These are phyloP conservation scores for Dyspetes luteomarginatus DNA, from an alignment of 2,888 invertebrate genomes.

Conservation along the genomic window DNA sequence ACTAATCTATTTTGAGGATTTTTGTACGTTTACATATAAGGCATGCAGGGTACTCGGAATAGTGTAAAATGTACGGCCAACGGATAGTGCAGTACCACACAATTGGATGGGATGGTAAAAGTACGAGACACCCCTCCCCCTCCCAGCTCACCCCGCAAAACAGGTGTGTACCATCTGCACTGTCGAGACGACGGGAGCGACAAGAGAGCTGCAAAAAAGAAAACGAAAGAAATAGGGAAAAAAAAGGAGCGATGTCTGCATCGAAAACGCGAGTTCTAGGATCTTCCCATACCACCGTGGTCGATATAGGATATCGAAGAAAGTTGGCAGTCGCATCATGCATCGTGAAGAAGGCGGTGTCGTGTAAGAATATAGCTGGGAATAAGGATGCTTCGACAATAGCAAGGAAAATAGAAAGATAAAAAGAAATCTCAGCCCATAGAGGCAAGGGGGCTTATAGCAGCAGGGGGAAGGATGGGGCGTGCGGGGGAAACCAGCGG, in stretches of 20 bases:
- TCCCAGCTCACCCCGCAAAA: neutral
- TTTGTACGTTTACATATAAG: too few relatives aligned
- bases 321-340: slow-evolving; percentile 58
- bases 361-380: slow-evolving; percentile 32
- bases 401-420: slow-evolving; percentile 12
- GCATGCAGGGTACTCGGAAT: too few relatives aligned
- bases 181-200: slow-evolving; percentile 27
- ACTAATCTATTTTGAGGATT: too few relatives aligned
- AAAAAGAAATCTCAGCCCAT: slow-evolving; percentile 7
- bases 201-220: neutral
- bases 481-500: slow-evolving; percentile 15
- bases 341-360: slow-evolving; percentile 25
- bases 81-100: neutral
- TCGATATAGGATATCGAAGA: slow-evolving; percentile 56
- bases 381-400: slow-evolving; percentile 40
- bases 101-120: slow-evolving; percentile 43
- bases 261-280: slow-evolving; percentile 48
- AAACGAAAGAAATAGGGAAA: neutral
- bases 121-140: slow-evolving; percentile 20
- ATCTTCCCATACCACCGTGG: slow-evolving; percentile 1
- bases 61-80: neutral
- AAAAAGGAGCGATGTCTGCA: slow-evolving; percentile 43
- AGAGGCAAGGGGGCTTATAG: neutral
- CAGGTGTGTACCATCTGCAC: slow-evolving; percentile 46
- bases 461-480: too few relatives aligned